phyloP scores from a whole-genome alignment of 2,888 invertebrate genomes.

The Mantis religiosa region DNA sequence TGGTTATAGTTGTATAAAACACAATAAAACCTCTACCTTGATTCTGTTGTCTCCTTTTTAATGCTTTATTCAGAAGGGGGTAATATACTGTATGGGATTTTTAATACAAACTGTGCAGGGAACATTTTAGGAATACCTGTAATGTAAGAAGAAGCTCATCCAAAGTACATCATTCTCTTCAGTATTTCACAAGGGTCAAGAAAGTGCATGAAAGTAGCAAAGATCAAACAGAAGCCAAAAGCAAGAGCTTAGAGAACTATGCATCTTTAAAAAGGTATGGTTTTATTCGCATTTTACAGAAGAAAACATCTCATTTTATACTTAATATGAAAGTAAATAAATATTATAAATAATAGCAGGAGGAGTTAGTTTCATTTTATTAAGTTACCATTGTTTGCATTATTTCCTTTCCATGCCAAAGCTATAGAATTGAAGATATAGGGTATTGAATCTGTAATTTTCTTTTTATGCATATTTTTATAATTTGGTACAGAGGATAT shows the following conservation, averaged over 20 bases:
- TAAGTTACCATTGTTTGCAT: not conserved
- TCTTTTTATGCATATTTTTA: no score
- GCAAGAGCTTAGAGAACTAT: not conserved
- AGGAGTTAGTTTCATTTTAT: not conserved
- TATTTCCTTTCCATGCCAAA: not conserved
- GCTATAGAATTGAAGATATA: no score
- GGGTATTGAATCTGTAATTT: no score
- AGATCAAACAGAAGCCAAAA: not conserved
- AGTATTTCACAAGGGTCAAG: not conserved
- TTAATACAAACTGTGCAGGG: not conserved
- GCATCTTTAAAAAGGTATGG: not conserved
- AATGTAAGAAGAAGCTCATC: not conserved
- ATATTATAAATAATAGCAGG: not conserved
- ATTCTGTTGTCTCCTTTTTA: not conserved
- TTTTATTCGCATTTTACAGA: not conserved
- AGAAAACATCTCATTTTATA: not conserved
- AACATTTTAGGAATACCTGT: not conserved
- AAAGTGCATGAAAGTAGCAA: not conserved
- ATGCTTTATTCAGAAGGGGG: not conserved
- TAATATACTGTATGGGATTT: not conserved
- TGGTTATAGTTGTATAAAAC: not conserved
- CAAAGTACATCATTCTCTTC: not conserved
- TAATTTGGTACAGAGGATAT: no score
- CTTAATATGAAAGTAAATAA: not conserved
- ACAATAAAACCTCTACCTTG: not conserved